Evolutionary conservation across 1,140 invertebrate species (phyloP), one percentile per base, ranked within the genome.

Genomic region (Procambarus virginalis): DNA sequence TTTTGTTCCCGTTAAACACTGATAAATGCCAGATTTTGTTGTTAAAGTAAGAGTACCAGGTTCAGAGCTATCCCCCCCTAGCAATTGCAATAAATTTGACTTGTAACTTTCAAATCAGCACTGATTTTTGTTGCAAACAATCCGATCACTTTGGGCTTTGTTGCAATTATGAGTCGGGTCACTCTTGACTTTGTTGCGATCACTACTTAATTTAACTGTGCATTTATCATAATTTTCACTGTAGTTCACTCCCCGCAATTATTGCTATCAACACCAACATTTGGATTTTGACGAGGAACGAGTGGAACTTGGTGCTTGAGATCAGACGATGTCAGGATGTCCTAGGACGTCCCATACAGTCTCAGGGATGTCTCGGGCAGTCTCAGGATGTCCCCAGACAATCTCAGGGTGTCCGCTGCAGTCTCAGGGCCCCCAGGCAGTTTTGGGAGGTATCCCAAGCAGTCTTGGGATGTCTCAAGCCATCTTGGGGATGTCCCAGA

Each of bases 251-350:
- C 55, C 6, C 55, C 55, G 12, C 8, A 58, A 58, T 58, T 64
- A 17, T 64, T 20, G 14, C 60, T 2, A 73, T 73, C 5, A 34
- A 22, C 68, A 73, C 68, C n/a, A 34, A 34, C 68, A 73, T 55
- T 22, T 68, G 60, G 60, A 60, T 45, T 68, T 68, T 48, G 34
- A 20, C 51, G 80, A 82, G 17, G 80, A 60, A 82, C 60, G 60
- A 48, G 80, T 34, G 60, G 80, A 68, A 20, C 51, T n/a, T 82
- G 58, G 60, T 48, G 34, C 46, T 45, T 46, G 80, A 82, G 60
- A 5, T 64, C 60, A 20, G 60, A 64, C 10, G 34, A 34, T 34
- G 34, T 34, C 34, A 34, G 34, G 34, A 34, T 34, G 34, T 34
- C 34, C 34, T 1, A 34, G 34, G 34, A 34, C 34, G 34, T 34